These are phyloP conservation scores for Halocaridina rubra DNA, from an alignment of 2,888 invertebrate genomes.

Conservation along the genomic window DNA sequence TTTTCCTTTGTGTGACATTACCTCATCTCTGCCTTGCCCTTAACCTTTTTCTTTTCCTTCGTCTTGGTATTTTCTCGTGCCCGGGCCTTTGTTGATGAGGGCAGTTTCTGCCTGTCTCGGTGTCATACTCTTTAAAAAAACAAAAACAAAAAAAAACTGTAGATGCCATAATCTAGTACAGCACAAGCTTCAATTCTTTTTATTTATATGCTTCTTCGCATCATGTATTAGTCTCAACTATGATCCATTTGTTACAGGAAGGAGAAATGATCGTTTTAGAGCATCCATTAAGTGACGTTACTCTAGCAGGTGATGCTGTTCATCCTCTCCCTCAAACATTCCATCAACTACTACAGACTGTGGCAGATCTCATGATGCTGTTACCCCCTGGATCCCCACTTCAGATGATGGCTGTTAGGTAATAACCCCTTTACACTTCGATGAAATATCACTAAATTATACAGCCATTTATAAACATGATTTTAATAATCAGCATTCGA, in stretches of 20 bases:
- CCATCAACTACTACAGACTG: constrained; percentile 72
- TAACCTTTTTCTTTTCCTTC: too few species aligned
- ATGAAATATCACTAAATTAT: too few species aligned
- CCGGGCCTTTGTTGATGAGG: background rate
- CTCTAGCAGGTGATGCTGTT: constrained; percentile 76
- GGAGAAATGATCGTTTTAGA: constrained; percentile 70
- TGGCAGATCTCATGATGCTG: constrained; percentile 90
- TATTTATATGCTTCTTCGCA: background rate
- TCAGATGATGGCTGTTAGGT: constrained; percentile 86
- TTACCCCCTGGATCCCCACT: constrained; percentile 88
- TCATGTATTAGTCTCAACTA: background rate
- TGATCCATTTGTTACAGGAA: constrained; percentile 31
- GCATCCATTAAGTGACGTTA: constrained; percentile 83
- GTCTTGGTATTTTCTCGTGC: too few species aligned
- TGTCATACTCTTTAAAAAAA: too few species aligned
- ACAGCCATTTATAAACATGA: too few species aligned
- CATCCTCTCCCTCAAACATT: constrained; percentile 70
- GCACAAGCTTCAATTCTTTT: too few species aligned
- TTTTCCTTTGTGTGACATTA: too few species aligned
- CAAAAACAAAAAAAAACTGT: background rate
- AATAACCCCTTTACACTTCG: too few species aligned
- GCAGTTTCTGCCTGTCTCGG: background rate
- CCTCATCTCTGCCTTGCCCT: too few species aligned
- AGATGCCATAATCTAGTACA: background rate
- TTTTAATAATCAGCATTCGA: too few species aligned